A percentile compares a stretch with the other conserved stretches of the same genome.
phyloP scores from a whole-genome alignment of 2,113 vertebrate genomes.

The Natator depressus region DNA sequence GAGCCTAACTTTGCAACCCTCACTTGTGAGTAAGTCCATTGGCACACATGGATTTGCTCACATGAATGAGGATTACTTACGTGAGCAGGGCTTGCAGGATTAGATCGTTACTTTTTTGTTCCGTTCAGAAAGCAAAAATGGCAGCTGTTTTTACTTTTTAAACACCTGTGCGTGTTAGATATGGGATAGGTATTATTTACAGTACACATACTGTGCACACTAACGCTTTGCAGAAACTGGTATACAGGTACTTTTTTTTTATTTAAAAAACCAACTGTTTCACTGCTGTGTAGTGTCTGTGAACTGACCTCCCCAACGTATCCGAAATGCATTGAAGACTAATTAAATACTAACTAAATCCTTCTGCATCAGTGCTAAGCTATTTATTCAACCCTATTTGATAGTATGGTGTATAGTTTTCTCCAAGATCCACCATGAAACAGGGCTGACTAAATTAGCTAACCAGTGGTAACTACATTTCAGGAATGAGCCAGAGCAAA shows the following conservation, averaged over 20 bases:
- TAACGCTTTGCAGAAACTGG: not conserved
- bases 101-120: not conserved
- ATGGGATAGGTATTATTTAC: not conserved
- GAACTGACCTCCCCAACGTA: not conserved
- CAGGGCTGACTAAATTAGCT: not conserved
- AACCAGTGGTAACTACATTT: not conserved
- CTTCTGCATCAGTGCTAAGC: not conserved
- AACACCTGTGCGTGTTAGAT: not conserved
- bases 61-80: slow-evolving; percentile 15
- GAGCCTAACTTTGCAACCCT: not conserved
- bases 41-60: slow-evolving; percentile 34
- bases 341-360: slow-evolving; percentile 19
- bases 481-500: rapidly evolving
- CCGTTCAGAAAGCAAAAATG: slow-evolving; percentile 16
- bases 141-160: not conserved
- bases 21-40: not conserved
- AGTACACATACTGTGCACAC: not conserved
- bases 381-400: not conserved
- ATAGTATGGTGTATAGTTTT: not conserved
- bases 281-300: not conserved
- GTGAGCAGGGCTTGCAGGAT: not conserved
- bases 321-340: not conserved
- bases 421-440: not conserved
- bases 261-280: not conserved
- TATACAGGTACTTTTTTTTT: slow-evolving; percentile 31